phyloP scores from a whole-genome alignment of 1,140 invertebrate species.

The Ooceraea biroi region DNA sequence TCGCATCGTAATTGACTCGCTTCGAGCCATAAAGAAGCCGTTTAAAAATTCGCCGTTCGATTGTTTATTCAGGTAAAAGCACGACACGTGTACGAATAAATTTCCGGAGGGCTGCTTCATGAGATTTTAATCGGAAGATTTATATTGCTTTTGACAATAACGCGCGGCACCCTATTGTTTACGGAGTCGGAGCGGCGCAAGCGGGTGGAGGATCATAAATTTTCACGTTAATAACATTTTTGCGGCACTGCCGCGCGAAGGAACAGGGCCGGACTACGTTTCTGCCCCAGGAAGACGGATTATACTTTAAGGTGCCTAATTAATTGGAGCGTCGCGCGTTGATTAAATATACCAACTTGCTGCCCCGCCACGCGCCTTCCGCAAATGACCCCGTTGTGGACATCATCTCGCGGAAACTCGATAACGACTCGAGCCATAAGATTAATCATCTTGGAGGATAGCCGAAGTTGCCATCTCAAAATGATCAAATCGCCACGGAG shows the following conservation, averaged over 20 bases:
- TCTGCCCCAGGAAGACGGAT: slow-evolving; percentile 57
- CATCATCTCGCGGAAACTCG: slow-evolving; percentile 48
- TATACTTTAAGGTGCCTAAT: slow-evolving; percentile 74
- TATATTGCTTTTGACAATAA: slow-evolving; percentile 16
- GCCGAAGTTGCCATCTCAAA: slow-evolving; percentile 15
- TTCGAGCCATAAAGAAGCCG: neutral
- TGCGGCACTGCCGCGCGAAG: neutral
- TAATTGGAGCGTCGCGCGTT: slow-evolving; percentile 68
- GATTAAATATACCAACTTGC: slow-evolving; percentile 74
- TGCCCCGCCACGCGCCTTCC: slow-evolving; percentile 40
- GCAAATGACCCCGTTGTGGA: slow-evolving; percentile 70
- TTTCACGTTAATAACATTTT: slow-evolving; percentile 45
- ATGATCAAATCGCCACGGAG: slow-evolving; percentile 60
- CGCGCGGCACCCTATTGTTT: neutral
- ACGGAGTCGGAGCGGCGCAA: neutral
- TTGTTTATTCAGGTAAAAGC: neutral
- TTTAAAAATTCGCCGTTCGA: slow-evolving; percentile 40
- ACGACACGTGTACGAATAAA: slow-evolving; percentile 46
- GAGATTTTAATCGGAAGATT: slow-evolving; percentile 31
- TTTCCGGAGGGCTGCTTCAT: neutral
- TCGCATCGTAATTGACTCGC: slow-evolving; percentile 26
- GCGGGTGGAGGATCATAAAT: slow-evolving; percentile 6
- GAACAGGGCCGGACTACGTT: neutral
- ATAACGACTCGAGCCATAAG: slow-evolving; percentile 17
- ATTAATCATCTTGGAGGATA: slow-evolving; percentile 60